Base-by-base conservation (phyloP, 2,888 invertebrate species). In the Drosophila prolongata region DNA sequence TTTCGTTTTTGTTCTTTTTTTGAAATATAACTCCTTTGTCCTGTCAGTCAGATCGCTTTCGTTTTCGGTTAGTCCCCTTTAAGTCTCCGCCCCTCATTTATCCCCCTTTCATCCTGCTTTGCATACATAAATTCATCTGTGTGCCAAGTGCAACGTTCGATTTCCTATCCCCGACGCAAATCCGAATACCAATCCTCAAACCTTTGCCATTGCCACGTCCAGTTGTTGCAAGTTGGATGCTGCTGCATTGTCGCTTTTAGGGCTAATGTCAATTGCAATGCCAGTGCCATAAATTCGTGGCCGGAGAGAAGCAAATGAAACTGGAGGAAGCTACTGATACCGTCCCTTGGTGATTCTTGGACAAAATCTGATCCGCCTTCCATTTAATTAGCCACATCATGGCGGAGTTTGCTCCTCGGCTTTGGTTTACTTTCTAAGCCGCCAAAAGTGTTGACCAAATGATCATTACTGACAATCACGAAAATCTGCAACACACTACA, bases 41-140 rank as follows among this genome's bases (percentile, higher is more conserved):
- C 90, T 90, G 90, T 90, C 90, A 90, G 85, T 90, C 84, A 85
- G 80, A 40, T 70, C 56, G 81, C 81, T 87, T 85, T 89, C 86
- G 74, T 83, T 88, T 83, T 76, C 75, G 75, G 64, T 72, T 66
- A 46, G 30, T 43, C 37, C 62, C 54, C 79, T 72, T 72, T 77
- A 54, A 53, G 66, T 52, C 35, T 19, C 27, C 43, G 35, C 46
- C 40, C 43, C 27, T 14, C 4, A 10, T 74, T 70, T 14, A 24
- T 19, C 27, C 40, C 37, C 37, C 27, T 35, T 6, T 11, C 14
- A 80, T 81, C 88, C 65, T 90, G 87, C 80, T 90, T 90, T 90
- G 90, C 90, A 90, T 90, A 90, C 90, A 90, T 90, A 91, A 90
- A 90, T 90, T 90, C 91, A 90, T 90, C 90, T 91, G 84, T 86